phyloP scores from a whole-genome alignment of 2,797 vertebrate genomes.

The Micropoecilia bifurca region DNA sequence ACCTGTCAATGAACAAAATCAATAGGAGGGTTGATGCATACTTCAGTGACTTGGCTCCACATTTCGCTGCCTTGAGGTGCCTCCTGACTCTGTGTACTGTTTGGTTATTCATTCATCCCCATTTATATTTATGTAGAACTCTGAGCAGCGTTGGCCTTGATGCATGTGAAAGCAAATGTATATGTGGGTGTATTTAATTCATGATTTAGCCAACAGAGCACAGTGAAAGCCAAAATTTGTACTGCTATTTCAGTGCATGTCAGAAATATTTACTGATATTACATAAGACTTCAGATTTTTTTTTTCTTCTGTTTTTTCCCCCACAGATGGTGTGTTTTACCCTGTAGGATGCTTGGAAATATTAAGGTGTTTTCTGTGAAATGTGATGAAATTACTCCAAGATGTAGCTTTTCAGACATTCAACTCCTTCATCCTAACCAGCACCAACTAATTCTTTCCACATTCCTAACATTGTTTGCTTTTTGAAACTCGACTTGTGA shows the following conservation, averaged over 20 bases:
- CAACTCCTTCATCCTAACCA: background rate
- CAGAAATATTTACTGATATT: background rate
- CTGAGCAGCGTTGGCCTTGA: slow-evolving; percentile 14
- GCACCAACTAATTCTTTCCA: background rate
- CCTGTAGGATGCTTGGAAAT: background rate
- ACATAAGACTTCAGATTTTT: background rate
- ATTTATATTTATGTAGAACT: background rate
- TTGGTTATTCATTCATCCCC: background rate
- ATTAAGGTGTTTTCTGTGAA: background rate
- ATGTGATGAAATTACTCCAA: background rate
- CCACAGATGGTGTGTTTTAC: background rate
- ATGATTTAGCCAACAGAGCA: background rate
- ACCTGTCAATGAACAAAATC: slow-evolving; percentile 55
- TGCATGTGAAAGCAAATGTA: slow-evolving; percentile 15
- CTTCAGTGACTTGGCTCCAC: slow-evolving; percentile 33
- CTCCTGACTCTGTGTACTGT: background rate
- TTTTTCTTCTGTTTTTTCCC: background rate
- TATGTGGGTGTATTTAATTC: background rate
- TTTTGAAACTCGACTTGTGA: background rate
- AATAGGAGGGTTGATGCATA: slow-evolving; percentile 32
- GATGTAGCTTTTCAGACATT: background rate
- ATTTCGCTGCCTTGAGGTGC: background rate
- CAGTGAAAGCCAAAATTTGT: background rate
- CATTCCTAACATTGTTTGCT: background rate
- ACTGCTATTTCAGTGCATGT: background rate